A percentile compares a stretch with the other conserved stretches of the same genome.
These are phyloP conservation scores for Bothrops jararaca DNA, from an alignment of 2,113 vertebrate species.

Conservation along the genomic window DNA sequence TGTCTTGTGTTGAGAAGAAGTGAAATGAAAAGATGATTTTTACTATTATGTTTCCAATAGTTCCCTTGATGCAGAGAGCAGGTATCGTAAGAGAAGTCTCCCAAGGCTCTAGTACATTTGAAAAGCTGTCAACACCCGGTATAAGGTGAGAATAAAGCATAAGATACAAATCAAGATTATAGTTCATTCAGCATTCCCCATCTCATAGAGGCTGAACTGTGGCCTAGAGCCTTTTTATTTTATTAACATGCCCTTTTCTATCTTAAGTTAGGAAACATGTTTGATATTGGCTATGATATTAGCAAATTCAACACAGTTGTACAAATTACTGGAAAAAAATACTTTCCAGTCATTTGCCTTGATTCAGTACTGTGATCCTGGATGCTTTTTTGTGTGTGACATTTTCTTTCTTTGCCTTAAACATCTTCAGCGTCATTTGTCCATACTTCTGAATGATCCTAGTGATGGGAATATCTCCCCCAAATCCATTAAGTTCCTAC, in stretches of 20 bases:
- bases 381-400: neutral
- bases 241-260: neutral
- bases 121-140: constrained; percentile 13
- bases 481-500: neutral
- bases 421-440: neutral
- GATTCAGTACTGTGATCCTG: neutral
- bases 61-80: accelerated
- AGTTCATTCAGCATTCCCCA: neutral
- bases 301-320: neutral
- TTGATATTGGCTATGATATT: neutral
- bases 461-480: neutral
- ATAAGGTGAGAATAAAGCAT: constrained; percentile 19
- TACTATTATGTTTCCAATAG: constrained; percentile 24
- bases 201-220: neutral
- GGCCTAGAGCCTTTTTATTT: neutral
- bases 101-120: neutral
- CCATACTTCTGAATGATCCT: neutral
- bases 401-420: neutral
- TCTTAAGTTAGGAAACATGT: neutral
- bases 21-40: constrained; percentile 10
- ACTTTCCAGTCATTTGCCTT: neutral
- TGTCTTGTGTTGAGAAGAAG: constrained; percentile 17
- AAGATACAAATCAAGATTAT: neutral
- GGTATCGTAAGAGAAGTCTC: neutral
- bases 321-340: neutral